Percentiles rank a stretch among this genome's conserved stretches.
Conservation (phyloP, 92 coral and sea anemone species). For the Parazoanthus atlanticus region DNA sequence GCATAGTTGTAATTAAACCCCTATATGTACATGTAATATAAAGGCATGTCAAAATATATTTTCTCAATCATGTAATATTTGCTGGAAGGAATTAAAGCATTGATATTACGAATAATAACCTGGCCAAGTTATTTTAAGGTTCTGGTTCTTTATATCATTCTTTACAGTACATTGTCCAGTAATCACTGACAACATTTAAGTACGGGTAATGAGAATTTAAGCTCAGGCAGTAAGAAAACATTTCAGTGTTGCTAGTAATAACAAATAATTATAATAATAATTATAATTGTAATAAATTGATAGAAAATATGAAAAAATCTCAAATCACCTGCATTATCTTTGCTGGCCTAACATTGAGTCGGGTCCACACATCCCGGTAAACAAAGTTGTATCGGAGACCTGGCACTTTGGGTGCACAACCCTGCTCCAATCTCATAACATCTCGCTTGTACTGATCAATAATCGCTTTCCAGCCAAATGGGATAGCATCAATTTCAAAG, state of each 20-base stretch:
- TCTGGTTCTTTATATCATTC: no score
- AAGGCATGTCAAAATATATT: no score
- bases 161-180: no score
- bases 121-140: no score
- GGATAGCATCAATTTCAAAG: no score
- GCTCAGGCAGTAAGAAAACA: neutral
- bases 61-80: no score
- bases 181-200: no score
- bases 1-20: no score
- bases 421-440: conserved; percentile 21
- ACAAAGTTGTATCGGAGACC: conserved; percentile 40
- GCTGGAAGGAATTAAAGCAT: no score
- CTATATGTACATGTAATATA: no score
- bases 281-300: neutral
- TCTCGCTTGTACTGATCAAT: conserved; percentile 40
- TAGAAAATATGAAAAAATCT: neutral
- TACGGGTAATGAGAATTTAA: neutral
- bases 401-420: conserved; percentile 39
- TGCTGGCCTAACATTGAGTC: conserved; percentile 50
- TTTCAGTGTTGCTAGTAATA: no score
- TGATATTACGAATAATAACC: no score
- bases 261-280: neutral
- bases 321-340: conserved; percentile 55
- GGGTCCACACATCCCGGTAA: conserved; percentile 50
- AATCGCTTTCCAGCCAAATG: neutral